A percentile compares a stretch with the other conserved stretches of the same genome.
phyloP scores from a whole-genome alignment of 2,797 vertebrate species.

The Pseudocheirus occidentalis region DNA sequence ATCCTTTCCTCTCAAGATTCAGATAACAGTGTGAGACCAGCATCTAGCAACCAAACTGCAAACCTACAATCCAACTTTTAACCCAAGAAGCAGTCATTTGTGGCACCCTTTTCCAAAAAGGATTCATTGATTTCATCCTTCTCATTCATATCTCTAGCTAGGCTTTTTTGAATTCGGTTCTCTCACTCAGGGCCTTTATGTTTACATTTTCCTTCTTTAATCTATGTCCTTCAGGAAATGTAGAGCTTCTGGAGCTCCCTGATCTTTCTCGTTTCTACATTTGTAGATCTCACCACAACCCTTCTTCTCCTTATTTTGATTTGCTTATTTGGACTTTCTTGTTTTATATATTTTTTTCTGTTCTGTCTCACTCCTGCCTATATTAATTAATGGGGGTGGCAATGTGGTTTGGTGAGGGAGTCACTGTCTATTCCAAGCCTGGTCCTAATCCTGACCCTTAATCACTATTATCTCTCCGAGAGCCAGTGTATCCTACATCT shows the following conservation, averaged over 20 bases:
- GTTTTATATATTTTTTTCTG: background rate
- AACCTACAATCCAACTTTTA: background rate
- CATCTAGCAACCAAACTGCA: background rate
- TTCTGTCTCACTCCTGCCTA: background rate
- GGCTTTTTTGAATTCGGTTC: background rate
- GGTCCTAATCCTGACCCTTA: background rate
- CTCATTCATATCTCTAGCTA: background rate
- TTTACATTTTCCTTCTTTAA: background rate
- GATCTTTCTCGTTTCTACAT: background rate
- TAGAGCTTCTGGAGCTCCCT: background rate
- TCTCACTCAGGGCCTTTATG: background rate
- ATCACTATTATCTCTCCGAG: background rate
- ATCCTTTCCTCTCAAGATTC: background rate
- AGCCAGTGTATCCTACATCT: background rate
- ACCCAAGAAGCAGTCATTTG: background rate
- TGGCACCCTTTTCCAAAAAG: background rate
- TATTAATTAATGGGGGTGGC: background rate
- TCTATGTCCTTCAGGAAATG: background rate
- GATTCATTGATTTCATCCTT: background rate
- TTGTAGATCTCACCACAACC: background rate
- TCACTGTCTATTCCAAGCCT: background rate
- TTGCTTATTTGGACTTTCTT: background rate
- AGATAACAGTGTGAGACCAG: background rate
- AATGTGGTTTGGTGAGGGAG: background rate
- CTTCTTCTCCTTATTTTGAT: background rate